Evolutionary conservation across 2,888 invertebrate species (phyloP), one percentile per base, ranked within the genome.

Genomic region (Sinotaia quadrata): DNA sequence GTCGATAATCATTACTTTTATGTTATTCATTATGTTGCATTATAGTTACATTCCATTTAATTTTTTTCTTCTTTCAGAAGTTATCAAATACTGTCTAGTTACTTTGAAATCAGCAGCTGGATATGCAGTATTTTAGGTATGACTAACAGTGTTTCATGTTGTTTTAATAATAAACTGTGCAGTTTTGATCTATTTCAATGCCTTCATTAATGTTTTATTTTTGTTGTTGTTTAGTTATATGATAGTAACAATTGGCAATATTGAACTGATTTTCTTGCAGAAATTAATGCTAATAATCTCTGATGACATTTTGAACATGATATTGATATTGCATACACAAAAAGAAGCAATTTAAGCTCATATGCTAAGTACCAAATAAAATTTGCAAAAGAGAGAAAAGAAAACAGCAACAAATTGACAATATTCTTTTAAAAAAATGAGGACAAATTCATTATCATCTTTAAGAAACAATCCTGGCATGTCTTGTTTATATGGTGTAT

Each of bases 31-130:
- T 29, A 56, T 56, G 18, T n/a, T 56, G 33, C 33, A 5, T 33
- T 4, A 34, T 36, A 27, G 15, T 29, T 37, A 34, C 12, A 15
- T 56, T 33, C 7, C 56, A 12, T n/a, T 37, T 2, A n/a, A 24
- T 49, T 61, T 24, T 61, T 34, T 61, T 51, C 44, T 61, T 31
- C 21, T 49, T 49, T 5, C 51, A 61, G 61, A 27, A 51, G 51
- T 27, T 61, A 31, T 27, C 29, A 15, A 36, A 51, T 51, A 2
- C 27, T 61, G 15, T 49, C 61, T 5, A 34, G 24, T 27, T 51
- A 44, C 12, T 33, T 61, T 27, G 51, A 61, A 24, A 44, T 61
- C n/a, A 44, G 31, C 36, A 49, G 51, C n/a, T 61, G 61, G 61
- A 34, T 61, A 24, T 61, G 61, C 49, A 7, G 18, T 12, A 18